A percentile compares a stretch with the other conserved stretches of the same genome.
Evolutionary conservation across 2,888 invertebrate genomes (phyloP).

Genomic region (Scaptomyza tumidula): DNA sequence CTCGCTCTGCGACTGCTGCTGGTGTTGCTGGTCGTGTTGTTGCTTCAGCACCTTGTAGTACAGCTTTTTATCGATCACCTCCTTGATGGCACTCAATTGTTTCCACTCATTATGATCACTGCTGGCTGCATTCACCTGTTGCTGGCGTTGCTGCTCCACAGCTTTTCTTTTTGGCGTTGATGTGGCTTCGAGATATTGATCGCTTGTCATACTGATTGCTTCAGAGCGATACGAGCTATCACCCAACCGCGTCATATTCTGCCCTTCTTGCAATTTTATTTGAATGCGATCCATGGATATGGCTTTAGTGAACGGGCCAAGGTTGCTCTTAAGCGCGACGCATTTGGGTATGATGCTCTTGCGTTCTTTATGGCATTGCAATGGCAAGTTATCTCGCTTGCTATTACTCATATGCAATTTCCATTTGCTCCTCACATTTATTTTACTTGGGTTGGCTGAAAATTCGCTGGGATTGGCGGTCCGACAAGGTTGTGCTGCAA

Average conservation of each 20-base stretch:
- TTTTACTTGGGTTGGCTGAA: not conserved
- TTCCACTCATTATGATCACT: slow-evolving; percentile 80
- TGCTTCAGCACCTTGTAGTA: slow-evolving; percentile 81
- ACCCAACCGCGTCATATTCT: slow-evolving; percentile 49
- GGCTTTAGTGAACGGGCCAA: slow-evolving; percentile 70
- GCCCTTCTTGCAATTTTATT: slow-evolving; percentile 45
- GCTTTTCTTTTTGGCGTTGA: slow-evolving; percentile 54
- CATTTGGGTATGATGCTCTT: slow-evolving; percentile 80
- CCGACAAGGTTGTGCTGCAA: not conserved
- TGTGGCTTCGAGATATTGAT: slow-evolving; percentile 46
- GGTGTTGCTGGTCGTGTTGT: slow-evolving; percentile 66
- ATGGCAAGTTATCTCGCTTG: no score
- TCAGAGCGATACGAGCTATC: slow-evolving; percentile 54
- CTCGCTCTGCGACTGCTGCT: slow-evolving; percentile 54
- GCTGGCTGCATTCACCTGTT: slow-evolving; percentile 9
- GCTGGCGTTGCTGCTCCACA: not conserved
- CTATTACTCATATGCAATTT: no score
- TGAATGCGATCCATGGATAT: slow-evolving; percentile 82
- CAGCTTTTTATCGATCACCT: slow-evolving; percentile 82
- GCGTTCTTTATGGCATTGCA: slow-evolving; percentile 54
- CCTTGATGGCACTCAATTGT: slow-evolving; percentile 82
- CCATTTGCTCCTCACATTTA: slow-evolving; percentile 37
- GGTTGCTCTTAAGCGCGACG: slow-evolving; percentile 52
- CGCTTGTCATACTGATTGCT: slow-evolving; percentile 31
- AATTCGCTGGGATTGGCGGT: slow-evolving; percentile 8